Evolutionary conservation across 2,797 vertebrate species (phyloP).

Genomic region (Sarcoramphus papa): DNA sequence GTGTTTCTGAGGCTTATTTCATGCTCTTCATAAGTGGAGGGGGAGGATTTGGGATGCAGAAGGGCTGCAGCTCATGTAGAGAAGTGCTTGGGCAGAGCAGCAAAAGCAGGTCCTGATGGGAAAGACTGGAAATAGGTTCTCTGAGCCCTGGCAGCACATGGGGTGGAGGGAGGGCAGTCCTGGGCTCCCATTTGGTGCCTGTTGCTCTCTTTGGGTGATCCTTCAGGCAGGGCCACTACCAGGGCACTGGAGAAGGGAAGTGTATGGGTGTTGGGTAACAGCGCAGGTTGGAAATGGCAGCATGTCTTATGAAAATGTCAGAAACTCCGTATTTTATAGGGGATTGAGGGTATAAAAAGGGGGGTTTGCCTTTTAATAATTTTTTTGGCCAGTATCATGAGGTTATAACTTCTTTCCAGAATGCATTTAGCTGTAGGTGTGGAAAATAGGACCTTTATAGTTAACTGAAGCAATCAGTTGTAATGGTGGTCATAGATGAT

Average conservation of each 20-base stretch:
- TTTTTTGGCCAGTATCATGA: neutral
- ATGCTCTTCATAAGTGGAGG: neutral
- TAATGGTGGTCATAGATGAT: neutral
- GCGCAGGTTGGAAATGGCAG: neutral
- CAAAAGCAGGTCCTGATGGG: neutral
- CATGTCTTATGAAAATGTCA: neutral
- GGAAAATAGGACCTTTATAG: neutral
- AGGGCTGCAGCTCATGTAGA: neutral
- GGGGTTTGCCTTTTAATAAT: neutral
- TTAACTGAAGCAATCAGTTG: neutral
- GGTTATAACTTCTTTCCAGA: neutral
- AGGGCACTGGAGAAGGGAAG: neutral
- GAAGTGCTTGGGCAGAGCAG: neutral
- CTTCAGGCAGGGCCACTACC: neutral
- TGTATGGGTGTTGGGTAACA: neutral
- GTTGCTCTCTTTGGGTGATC: neutral
- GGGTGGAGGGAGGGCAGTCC: neutral
- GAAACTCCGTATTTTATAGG: neutral
- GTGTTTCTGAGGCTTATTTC: neutral
- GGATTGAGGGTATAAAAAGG: neutral
- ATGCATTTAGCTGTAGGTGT: neutral
- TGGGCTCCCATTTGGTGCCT: neutral
- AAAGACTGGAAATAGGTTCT: neutral
- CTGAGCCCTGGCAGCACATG: neutral
- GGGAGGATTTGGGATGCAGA: neutral